Percentiles rank a stretch among this genome's conserved stretches.
These are phyloP conservation scores for Synodontis membranacea DNA, from an alignment of 2,113 vertebrate genomes.

Conservation along the genomic window DNA sequence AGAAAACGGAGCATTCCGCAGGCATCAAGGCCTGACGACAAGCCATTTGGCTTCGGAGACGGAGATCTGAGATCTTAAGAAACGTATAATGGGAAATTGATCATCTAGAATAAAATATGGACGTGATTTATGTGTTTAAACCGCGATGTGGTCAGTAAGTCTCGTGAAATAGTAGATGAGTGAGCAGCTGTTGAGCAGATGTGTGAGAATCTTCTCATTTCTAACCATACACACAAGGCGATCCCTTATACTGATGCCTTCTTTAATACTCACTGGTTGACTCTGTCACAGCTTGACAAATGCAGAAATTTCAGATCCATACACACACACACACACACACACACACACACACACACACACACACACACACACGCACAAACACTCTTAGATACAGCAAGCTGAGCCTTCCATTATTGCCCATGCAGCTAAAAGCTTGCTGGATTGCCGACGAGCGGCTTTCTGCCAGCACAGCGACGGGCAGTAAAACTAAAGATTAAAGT, in stretches of 20 bases:
- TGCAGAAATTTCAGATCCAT: background rate
- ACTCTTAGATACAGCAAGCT: background rate
- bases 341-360: constrained; percentile 10
- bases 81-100: constrained; percentile 2
- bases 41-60: constrained; percentile 10
- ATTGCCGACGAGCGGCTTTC: constrained; percentile 7
- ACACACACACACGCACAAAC: background rate
- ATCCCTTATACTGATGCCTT: constrained; percentile 7
- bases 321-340: background rate
- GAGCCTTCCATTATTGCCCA: background rate
- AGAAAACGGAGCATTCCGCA: constrained; percentile 13
- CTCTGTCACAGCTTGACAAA: background rate
- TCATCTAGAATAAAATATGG: background rate
- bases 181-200: constrained; percentile 24
- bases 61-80: background rate
- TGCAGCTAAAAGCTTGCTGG: background rate
- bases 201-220: constrained; percentile 1
- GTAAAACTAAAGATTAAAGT: background rate
- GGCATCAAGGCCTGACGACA: background rate
- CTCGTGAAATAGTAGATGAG: background rate
- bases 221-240: background rate
- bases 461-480: background rate
- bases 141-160: background rate
- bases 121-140: constrained; percentile 25
- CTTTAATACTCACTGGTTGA: background rate